Evolutionary conservation across 2,797 vertebrate genomes (phyloP).

Genomic region (Rachycentron canadum): DNA sequence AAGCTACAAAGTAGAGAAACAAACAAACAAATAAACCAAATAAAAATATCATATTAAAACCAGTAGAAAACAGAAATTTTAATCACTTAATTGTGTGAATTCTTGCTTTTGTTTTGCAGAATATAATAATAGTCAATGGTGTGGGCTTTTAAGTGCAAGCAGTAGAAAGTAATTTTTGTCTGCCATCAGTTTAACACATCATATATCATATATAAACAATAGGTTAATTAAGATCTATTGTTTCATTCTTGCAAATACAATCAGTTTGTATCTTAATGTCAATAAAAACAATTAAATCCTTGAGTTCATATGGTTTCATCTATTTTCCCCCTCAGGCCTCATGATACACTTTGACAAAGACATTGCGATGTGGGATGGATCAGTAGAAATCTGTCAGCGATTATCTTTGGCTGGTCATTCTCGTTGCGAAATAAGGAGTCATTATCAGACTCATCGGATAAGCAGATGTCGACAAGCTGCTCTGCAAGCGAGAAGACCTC

Average conservation of each 20-base stretch:
- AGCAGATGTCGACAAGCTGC: constrained; percentile 88
- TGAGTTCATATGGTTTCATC: constrained; percentile 26
- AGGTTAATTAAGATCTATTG: constrained; percentile 16
- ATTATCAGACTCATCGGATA: constrained; percentile 83
- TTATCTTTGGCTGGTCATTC: constrained; percentile 74
- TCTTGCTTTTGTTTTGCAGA: neutral
- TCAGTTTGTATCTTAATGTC: constrained; percentile 32
- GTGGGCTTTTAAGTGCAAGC: neutral
- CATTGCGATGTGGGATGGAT: constrained; percentile 42
- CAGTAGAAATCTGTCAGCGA: constrained; percentile 63
- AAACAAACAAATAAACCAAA: neutral
- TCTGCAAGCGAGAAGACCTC: constrained; percentile 76
- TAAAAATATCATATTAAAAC: neutral
- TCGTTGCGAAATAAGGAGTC: constrained; percentile 63
- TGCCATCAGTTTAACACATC: constrained; percentile 24
- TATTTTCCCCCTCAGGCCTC: constrained; percentile 40
- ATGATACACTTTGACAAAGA: constrained; percentile 34
- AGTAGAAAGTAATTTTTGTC: constrained; percentile 9
- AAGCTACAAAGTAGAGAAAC: neutral
- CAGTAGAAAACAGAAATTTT: neutral
- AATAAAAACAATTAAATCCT: constrained; percentile 42
- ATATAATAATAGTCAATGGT: neutral
- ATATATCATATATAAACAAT: constrained; percentile 14
- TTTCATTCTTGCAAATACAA: constrained; percentile 25
- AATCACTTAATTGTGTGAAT: neutral